Evolutionary conservation across 53 echinoderm and acorn worm genomes (phyloP).

Genomic region (Crossaster papposus): DNA sequence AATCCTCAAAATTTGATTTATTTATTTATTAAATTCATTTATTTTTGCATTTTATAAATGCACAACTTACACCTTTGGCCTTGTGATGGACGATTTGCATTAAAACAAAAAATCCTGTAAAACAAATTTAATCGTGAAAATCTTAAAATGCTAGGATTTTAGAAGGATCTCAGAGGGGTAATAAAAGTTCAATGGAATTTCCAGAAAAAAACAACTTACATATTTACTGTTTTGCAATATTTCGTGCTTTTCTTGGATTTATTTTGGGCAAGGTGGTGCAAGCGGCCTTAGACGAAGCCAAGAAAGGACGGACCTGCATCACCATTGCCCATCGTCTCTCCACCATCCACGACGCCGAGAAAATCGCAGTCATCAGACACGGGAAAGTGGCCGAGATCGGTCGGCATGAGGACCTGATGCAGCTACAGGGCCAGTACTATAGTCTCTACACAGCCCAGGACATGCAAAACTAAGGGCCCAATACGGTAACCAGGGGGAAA

Average conservation of each 20-base stretch:
- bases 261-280: constrained; percentile 64
- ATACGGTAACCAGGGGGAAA: not conserved
- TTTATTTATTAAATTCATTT: too few species aligned
- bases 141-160: too few species aligned
- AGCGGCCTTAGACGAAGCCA: constrained; percentile 70
- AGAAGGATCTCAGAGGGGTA: too few species aligned
- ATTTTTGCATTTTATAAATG: too few species aligned
- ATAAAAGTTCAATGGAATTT: too few species aligned
- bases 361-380: constrained; percentile 59
- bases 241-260: not conserved
- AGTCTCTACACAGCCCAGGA: constrained; percentile 66
- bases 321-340: constrained; percentile 74
- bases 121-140: too few species aligned
- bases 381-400: constrained; percentile 64
- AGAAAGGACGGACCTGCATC: constrained; percentile 72
- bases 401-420: constrained; percentile 61
- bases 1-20: too few species aligned
- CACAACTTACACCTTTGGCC: too few species aligned
- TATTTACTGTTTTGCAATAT: not conserved
- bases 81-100: too few species aligned
- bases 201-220: too few species aligned
- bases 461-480: constrained; percentile 8
- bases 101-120: too few species aligned
- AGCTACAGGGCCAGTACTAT: constrained; percentile 55
- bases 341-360: constrained; percentile 76